A percentile compares a stretch with the other conserved stretches of the same genome.
phyloP scores from a whole-genome alignment of 2,113 vertebrate species.

The Misgurnus mizolepis region DNA sequence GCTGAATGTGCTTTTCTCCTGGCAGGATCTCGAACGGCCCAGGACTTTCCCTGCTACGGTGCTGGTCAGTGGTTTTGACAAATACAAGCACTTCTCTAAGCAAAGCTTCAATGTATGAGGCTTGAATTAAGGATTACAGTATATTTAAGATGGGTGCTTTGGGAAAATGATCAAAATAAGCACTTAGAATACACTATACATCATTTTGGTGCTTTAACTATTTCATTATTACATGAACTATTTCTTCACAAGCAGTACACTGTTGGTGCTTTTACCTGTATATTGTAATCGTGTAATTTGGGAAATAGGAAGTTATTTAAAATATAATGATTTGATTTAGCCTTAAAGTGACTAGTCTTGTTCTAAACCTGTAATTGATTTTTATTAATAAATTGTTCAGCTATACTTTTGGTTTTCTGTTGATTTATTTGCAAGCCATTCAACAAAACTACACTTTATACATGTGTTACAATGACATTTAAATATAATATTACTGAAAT shows the following conservation, averaged over 20 bases:
- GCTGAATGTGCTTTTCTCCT: neutral
- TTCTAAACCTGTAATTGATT: neutral
- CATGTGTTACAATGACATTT: neutral
- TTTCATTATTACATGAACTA: neutral
- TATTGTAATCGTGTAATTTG: neutral
- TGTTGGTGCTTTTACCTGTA: neutral
- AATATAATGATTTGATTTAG: neutral
- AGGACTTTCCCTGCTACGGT: conserved; percentile 68
- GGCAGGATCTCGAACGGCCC: conserved; percentile 72
- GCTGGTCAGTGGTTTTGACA: conserved; percentile 70
- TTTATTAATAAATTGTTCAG: neutral
- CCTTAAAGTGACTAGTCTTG: neutral
- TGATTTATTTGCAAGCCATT: neutral
- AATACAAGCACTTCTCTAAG: conserved; percentile 71
- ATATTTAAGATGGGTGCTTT: neutral
- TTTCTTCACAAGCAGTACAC: neutral
- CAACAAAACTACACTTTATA: neutral
- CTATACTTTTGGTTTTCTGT: neutral
- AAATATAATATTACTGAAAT: too few relatives aligned
- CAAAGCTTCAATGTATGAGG: conserved; percentile 41
- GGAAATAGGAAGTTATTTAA: neutral
- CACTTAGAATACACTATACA: too few relatives aligned
- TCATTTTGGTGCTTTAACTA: too few relatives aligned
- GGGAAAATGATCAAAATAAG: too few relatives aligned
- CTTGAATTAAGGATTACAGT: neutral